These are phyloP conservation scores for Trematocara stigmaticum DNA, from an alignment of 2,113 vertebrate species.

Conservation along the genomic window DNA sequence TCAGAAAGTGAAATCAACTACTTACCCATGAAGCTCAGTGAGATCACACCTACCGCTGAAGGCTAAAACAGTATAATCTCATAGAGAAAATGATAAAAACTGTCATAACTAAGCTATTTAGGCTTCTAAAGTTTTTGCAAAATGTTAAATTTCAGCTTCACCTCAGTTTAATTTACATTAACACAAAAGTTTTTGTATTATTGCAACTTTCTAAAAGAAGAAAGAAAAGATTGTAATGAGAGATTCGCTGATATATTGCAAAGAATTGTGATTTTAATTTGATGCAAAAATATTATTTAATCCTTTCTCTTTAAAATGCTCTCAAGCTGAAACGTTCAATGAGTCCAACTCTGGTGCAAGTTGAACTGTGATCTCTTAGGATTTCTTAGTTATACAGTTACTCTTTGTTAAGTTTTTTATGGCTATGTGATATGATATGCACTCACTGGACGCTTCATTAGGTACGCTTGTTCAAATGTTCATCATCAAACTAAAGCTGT, in stretches of 20 bases:
- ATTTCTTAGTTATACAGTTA: background rate
- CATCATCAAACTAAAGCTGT: background rate
- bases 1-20: background rate
- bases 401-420: background rate
- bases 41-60: background rate
- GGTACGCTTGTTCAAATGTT: background rate
- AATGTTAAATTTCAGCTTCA: background rate
- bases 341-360: background rate
- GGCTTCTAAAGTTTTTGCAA: background rate
- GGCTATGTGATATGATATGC: background rate
- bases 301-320: background rate
- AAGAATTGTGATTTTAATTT: background rate
- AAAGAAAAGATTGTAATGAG: background rate
- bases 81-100: background rate
- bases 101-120: background rate
- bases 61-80: background rate
- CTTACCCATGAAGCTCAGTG: constrained; percentile 27
- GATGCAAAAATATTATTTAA: background rate
- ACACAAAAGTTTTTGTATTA: background rate
- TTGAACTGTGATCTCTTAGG: background rate
- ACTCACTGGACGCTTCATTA: background rate
- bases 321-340: background rate
- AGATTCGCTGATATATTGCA: background rate
- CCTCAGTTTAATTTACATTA: background rate
- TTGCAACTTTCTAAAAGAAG: background rate